phyloP scores from a whole-genome alignment of 2,113 vertebrate species.

The Callionymus lyra region DNA sequence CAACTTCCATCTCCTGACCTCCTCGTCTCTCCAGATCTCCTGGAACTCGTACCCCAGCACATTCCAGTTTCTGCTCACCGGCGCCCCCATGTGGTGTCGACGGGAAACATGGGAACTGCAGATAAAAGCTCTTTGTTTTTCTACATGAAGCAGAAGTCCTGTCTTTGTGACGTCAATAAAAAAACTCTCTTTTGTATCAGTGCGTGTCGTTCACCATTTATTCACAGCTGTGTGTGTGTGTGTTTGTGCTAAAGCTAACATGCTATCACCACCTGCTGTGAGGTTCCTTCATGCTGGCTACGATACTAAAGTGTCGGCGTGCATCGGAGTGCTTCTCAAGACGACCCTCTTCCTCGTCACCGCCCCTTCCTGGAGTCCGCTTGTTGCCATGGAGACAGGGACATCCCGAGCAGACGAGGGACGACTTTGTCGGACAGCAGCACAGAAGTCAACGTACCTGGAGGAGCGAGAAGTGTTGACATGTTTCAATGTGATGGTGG shows the following conservation, averaged over 20 bases:
- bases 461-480: neutral
- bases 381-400: neutral
- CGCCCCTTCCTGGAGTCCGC: constrained; percentile 39
- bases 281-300: neutral
- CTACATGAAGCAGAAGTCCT: neutral
- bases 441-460: constrained; percentile 58
- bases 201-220: too few species aligned
- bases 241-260: too few species aligned
- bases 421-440: constrained; percentile 53
- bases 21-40: neutral
- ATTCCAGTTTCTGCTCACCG: constrained; percentile 27
- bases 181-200: too few species aligned
- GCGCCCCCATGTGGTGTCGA: constrained; percentile 24
- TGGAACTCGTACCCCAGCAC: too few species aligned
- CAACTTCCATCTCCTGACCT: neutral
- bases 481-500: neutral
- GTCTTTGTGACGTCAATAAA: too few species aligned
- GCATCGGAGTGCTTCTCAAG: too few species aligned
- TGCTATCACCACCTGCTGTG: neutral
- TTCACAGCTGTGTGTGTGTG: too few species aligned
- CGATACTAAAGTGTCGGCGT: too few species aligned
- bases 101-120: constrained; percentile 11
- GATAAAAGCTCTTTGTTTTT: constrained; percentile 4
- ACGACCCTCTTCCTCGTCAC: constrained; percentile 14
- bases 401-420: constrained; percentile 17